Evolutionary conservation across 2,797 vertebrate genomes (phyloP).

Genomic region (Australoheros facetus): DNA sequence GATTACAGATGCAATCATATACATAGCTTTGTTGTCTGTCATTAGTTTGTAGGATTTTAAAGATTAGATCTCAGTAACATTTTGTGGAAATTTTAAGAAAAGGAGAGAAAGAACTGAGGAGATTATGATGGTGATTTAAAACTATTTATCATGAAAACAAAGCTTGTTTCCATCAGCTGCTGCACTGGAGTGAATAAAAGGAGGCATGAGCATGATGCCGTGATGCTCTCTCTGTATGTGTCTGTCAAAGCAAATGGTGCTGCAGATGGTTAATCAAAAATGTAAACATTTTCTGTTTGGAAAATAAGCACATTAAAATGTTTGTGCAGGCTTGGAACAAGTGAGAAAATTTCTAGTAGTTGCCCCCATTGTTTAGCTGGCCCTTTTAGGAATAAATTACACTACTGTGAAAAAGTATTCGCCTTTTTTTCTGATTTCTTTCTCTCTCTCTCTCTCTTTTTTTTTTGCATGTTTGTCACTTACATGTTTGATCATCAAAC

Average conservation of each 20-base stretch:
- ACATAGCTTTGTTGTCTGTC: not conserved
- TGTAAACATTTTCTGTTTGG: not conserved
- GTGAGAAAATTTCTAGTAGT: not conserved
- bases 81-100: not conserved
- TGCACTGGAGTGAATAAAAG: not conserved
- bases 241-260: conserved; percentile 1
- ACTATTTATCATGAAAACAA: not conserved
- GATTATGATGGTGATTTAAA: not conserved
- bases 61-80: not conserved
- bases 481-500: no score
- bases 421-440: no score
- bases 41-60: not conserved
- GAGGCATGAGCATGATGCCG: not conserved
- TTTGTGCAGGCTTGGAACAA: not conserved
- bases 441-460: no score
- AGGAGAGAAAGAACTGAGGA: not conserved
- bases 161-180: not conserved
- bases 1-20: not conserved
- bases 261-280: not conserved
- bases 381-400: no score
- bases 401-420: no score
- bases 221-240: not conserved
- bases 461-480: no score
- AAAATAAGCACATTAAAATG: conserved; percentile 5
- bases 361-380: no score